These are phyloP conservation scores for Tyria jacobaeae DNA, from an alignment of 2,888 invertebrate genomes.

Conservation along the genomic window DNA sequence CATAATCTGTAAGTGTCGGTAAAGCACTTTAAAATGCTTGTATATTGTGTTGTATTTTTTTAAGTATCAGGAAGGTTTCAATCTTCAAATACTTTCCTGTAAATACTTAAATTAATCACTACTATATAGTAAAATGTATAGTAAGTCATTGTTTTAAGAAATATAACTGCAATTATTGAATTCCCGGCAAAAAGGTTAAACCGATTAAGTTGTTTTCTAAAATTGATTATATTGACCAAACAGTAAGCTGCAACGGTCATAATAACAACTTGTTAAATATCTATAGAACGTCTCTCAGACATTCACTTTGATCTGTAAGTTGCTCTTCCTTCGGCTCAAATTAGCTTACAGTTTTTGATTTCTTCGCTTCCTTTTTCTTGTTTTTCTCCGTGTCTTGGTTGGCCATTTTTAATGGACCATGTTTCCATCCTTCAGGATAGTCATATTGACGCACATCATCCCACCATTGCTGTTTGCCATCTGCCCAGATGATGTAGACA, in stretches of 20 bases:
- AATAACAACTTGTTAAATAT: not conserved
- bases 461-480: slow-evolving; percentile 91
- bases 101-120: not conserved
- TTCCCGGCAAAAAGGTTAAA: not conserved
- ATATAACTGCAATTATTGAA: not conserved
- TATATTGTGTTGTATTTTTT: too few relatives aligned
- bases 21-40: too few relatives aligned
- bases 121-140: not conserved
- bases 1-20: too few relatives aligned
- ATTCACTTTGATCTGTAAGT: not conserved
- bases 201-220: not conserved
- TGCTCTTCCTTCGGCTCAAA: not conserved
- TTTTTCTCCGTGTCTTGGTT: slow-evolving; percentile 73
- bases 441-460: slow-evolving; percentile 87
- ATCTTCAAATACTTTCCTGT: not conserved
- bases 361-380: slow-evolving; percentile 68
- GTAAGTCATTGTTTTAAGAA: not conserved
- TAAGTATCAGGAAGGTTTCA: too few relatives aligned
- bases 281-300: not conserved
- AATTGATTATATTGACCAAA: not conserved
- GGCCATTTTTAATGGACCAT: slow-evolving; percentile 69
- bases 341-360: slow-evolving; percentile 31
- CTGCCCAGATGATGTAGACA: slow-evolving; percentile 89
- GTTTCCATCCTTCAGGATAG: slow-evolving; percentile 78
- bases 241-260: not conserved